A percentile compares a stretch with the other conserved stretches of the same genome.
These are phyloP conservation scores for Eidolon helvum DNA, from an alignment of 2,113 vertebrate species.

Conservation along the genomic window DNA sequence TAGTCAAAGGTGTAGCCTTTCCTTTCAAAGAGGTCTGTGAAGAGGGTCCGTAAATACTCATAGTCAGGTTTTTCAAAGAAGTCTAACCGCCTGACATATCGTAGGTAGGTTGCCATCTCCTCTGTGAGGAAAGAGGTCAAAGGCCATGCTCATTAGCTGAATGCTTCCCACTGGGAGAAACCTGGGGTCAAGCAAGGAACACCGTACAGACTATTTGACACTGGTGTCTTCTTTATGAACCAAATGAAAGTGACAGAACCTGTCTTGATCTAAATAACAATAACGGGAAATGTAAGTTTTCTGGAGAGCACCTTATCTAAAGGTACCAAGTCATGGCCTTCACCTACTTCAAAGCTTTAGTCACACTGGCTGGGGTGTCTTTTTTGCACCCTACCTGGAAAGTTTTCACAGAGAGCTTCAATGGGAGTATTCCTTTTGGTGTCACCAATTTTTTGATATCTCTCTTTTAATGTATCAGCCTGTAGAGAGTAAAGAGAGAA, in stretches of 20 bases:
- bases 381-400: constrained; percentile 89
- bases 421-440: constrained; percentile 99
- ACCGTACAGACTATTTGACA: not conserved
- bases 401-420: constrained; percentile 99
- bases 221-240: not conserved
- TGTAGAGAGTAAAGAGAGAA: constrained; percentile 81
- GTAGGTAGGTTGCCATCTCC: constrained; percentile 98
- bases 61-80: constrained; percentile 99
- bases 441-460: constrained; percentile 99
- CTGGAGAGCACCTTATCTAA: not conserved
- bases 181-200: not conserved
- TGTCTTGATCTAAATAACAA: constrained; percentile 4
- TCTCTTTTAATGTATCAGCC: constrained; percentile 99
- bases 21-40: constrained; percentile 97
- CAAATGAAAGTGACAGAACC: constrained; percentile 29
- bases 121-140: constrained; percentile 84
- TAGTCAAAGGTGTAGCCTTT: constrained; percentile 99
- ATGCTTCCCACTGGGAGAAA: not conserved
- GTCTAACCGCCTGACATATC: constrained; percentile 96
- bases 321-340: not conserved
- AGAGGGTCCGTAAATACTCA: constrained; percentile 96
- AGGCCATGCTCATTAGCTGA: constrained; percentile 28
- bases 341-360: not conserved
- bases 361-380: not conserved
- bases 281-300: constrained; percentile 22